Evolutionary conservation across 2,113 vertebrate species (phyloP).

Genomic region (Eidolon helvum): DNA sequence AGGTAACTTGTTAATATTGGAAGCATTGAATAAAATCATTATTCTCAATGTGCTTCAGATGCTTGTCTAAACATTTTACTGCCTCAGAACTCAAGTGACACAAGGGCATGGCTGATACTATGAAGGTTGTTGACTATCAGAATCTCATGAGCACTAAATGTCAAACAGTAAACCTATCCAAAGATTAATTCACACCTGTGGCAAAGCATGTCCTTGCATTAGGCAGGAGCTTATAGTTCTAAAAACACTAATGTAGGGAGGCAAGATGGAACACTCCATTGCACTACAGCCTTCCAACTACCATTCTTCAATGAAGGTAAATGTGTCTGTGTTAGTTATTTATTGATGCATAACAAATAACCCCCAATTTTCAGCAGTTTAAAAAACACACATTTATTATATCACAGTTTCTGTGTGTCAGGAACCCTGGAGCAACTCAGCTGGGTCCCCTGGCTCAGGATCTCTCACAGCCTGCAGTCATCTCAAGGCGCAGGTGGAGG

Average conservation of each 20-base stretch:
- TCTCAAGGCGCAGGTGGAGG: neutral
- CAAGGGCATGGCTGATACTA: neutral
- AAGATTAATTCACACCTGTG: conserved; percentile 49
- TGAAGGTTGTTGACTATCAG: conserved; percentile 31
- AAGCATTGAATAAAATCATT: conserved; percentile 1
- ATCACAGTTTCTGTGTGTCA: neutral
- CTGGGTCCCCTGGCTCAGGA: neutral
- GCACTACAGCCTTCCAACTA: neutral
- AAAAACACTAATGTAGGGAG: neutral
- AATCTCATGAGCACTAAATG: neutral
- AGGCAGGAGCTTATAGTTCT: neutral
- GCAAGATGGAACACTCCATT: neutral
- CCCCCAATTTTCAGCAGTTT: neutral
- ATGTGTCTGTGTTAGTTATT: neutral
- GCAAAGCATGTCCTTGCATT: neutral
- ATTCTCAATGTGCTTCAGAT: neutral
- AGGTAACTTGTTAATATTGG: neutral
- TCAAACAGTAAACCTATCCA: conserved; percentile 30
- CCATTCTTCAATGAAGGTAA: neutral
- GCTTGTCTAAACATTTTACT: conserved; percentile 53
- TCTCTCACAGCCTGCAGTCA: neutral
- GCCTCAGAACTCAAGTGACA: neutral
- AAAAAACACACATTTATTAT: neutral
- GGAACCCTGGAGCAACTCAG: neutral
- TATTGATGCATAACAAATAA: neutral